Conservation (phyloP, 2,797 vertebrate genomes). For the Fratercula arctica region DNA sequence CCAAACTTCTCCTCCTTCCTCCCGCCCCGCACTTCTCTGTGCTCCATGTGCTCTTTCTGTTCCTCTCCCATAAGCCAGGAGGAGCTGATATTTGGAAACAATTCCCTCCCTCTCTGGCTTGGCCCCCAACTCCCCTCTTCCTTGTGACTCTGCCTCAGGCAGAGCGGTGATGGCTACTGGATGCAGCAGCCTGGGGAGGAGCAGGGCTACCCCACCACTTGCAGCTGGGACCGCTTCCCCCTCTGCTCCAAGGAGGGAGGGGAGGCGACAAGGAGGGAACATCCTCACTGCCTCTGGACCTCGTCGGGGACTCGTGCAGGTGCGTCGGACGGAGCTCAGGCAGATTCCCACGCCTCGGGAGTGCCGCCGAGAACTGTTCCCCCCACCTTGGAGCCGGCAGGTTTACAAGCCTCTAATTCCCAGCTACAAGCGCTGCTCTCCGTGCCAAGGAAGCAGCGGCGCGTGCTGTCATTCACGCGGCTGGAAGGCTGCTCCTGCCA, state of each 20-base stretch:
- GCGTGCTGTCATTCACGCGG: slow-evolving; percentile 72
- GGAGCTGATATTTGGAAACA: not conserved
- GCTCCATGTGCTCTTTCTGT: not conserved
- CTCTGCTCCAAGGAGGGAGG: not conserved
- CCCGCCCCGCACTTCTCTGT: not conserved
- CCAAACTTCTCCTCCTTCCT: not conserved
- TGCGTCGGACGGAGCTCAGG: not conserved
- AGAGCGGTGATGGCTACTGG: not conserved
- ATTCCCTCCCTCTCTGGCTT: not conserved
- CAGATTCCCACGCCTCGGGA: not conserved
- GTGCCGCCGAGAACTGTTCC: not conserved
- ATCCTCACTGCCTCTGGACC: not conserved
- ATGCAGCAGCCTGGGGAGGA: not conserved
- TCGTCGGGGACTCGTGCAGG: not conserved
- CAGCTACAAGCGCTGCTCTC: slow-evolving; percentile 57
- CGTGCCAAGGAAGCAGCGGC: slow-evolving; percentile 74
- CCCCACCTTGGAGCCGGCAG: slow-evolving; percentile 22
- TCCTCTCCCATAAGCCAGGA: not conserved
- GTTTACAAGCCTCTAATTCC: slow-evolving; percentile 72
- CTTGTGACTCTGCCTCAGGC: not conserved
- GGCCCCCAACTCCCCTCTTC: not conserved
- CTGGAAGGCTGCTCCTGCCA: slow-evolving; percentile 75
- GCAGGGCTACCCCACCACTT: not conserved
- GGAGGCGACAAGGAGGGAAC: not conserved
- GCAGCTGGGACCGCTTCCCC: not conserved